Conservation (phyloP, 2,797 vertebrate species). For the Oreonectes daqikongensis region DNA sequence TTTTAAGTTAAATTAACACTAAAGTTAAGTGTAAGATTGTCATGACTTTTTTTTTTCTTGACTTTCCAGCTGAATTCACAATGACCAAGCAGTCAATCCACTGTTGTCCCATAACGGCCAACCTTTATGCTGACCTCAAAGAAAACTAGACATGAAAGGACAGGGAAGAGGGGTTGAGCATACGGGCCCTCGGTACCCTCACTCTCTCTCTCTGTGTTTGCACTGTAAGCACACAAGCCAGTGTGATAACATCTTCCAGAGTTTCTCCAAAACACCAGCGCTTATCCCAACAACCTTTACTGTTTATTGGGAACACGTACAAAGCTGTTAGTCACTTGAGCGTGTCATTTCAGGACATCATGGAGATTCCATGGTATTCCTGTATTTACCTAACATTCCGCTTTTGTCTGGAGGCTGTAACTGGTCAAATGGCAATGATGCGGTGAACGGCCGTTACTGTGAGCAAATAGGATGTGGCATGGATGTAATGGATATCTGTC, state of each 20-base stretch:
- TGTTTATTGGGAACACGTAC: slow-evolving; percentile 39
- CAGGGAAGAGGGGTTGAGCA: slow-evolving; percentile 51
- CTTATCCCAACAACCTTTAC: slow-evolving; percentile 41
- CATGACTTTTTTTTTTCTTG: too few species aligned
- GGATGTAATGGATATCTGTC: slow-evolving; percentile 23
- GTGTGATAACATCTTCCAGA: slow-evolving; percentile 77
- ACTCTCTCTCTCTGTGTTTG: slow-evolving; percentile 70
- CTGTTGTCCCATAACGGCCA: slow-evolving; percentile 66
- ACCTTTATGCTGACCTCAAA: slow-evolving; percentile 61
- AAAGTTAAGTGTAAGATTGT: too few species aligned
- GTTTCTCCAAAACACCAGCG: slow-evolving; percentile 68
- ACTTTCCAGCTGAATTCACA: too few species aligned
- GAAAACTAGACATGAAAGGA: slow-evolving; percentile 41
- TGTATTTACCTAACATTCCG: slow-evolving; percentile 43
- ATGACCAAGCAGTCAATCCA: slow-evolving; percentile 65
- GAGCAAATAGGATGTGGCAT: slow-evolving; percentile 58
- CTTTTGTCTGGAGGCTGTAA: slow-evolving; percentile 56
- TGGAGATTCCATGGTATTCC: slow-evolving; percentile 27
- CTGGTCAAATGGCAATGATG: slow-evolving; percentile 45
- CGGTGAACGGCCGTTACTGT: slow-evolving; percentile 45
- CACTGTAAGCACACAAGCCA: slow-evolving; percentile 77
- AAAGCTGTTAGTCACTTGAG: slow-evolving; percentile 43
- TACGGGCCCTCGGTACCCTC: slow-evolving; percentile 67
- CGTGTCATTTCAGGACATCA: slow-evolving; percentile 39
- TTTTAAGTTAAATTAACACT: too few species aligned